A percentile compares a stretch with the other conserved stretches of the same genome.
Evolutionary conservation across 2,797 vertebrate genomes (phyloP).

Genomic region (Pagetopsis macropterus): DNA sequence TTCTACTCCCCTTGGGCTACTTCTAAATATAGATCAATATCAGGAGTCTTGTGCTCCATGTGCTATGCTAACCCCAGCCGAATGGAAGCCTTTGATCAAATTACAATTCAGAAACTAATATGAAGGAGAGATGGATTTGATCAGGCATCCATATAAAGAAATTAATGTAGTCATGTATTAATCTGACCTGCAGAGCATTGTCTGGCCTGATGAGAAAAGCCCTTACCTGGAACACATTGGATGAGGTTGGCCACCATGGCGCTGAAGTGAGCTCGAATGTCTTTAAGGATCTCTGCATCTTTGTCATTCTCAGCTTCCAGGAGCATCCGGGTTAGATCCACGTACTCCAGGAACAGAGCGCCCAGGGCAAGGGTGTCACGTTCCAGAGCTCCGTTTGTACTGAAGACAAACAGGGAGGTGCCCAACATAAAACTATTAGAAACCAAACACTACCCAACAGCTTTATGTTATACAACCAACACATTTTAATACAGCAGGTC

Average conservation of each 20-base stretch:
- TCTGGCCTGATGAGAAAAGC: background rate
- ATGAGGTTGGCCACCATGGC: conserved; percentile 99
- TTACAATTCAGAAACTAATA: conserved; percentile 23
- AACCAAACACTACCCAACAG: conserved; percentile 7
- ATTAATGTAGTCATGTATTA: conserved; percentile 20
- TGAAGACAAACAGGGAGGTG: conserved; percentile 55
- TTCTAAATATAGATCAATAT: conserved; percentile 62
- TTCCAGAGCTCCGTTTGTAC: conserved; percentile 96
- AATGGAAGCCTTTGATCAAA: conserved; percentile 30
- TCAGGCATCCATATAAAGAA: conserved; percentile 6
- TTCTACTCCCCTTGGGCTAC: conserved; percentile 36
- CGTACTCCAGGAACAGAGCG: conserved; percentile 96
- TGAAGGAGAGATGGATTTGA: conserved; percentile 9
- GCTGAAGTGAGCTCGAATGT: conserved; percentile 97
- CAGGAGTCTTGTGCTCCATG: conserved; percentile 41
- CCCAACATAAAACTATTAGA: background rate
- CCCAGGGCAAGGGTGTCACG: conserved; percentile 96
- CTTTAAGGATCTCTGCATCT: conserved; percentile 96
- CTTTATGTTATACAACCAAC: background rate
- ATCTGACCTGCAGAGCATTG: conserved; percentile 13
- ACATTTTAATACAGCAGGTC: background rate
- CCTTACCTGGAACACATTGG: conserved; percentile 94
- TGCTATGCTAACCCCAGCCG: background rate
- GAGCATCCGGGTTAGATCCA: conserved; percentile 96
- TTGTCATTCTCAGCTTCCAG: conserved; percentile 98